Evolutionary conservation across 92 coral and sea anemone genomes (phyloP), one percentile per base, ranked within the genome.

Genomic region (Actinernus sp.): DNA sequence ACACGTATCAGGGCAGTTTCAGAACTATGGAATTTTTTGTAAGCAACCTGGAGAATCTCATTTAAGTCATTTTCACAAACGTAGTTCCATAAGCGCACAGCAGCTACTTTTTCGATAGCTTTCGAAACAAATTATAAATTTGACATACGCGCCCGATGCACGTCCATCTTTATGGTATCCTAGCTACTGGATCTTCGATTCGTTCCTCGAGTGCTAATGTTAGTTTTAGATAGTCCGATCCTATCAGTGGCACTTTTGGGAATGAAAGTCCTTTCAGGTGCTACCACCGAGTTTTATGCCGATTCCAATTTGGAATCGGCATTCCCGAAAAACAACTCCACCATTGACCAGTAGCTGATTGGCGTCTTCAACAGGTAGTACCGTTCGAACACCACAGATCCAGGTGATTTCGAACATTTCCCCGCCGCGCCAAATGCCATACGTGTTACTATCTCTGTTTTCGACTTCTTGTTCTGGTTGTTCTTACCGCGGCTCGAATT

Each of bases 211-310:
- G 46, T 0, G 76, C 57, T 27, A 76, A 52, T 1, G 68, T 9
- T 13, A 65, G 74, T 24, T 76, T 68, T 24, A 76, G 75, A 68
- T 76, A 27, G 52, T 76, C 83, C 26, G 83, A 65, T 54, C 83
- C 69, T 12, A 55, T 76, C 66, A 76, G 61, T 49, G 83, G 68
- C 27, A 68, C 57, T 14, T 57, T 76, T 26, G 58, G 83, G 52
- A 76, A 76, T 33, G 58, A 10, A n/a, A 65, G 58, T 2, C 48
- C 73, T 52, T 55, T 44, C 10, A 65, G 83, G 31, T 75, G 83
- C 2, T 53, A 73, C 83, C 73, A 75, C 13, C 44, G 55, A 22
- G 27, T 48, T 31, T 64, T 29, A 61, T 76, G 68, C 8, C 73
- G 67, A 41, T 54, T 74, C 73, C 82, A 74, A 52, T 63, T 48